Evolutionary conservation across 2,888 invertebrate genomes (phyloP).

Genomic region (Orchesellides sinensis): DNA sequence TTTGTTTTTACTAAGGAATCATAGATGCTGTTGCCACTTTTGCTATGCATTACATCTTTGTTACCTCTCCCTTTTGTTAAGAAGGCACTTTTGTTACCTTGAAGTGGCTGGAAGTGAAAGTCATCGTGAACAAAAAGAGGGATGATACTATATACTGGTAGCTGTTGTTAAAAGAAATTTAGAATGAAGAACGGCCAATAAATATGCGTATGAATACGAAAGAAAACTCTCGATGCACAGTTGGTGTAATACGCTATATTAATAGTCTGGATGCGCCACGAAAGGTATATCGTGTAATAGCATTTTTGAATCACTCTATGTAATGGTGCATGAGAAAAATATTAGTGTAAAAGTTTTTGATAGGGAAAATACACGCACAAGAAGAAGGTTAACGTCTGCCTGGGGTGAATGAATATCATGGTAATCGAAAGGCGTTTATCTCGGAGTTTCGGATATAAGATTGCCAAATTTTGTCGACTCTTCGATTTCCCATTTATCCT

Average conservation of each 20-base stretch:
- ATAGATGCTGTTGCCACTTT: constrained; percentile 44
- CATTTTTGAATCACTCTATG: background rate
- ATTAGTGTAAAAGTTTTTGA: background rate
- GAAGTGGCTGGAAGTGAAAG: constrained; percentile 50
- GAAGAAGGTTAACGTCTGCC: constrained; percentile 4
- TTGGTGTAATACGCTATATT: too few relatives aligned
- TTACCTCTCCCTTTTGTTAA: constrained; percentile 19
- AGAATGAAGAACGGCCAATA: constrained; percentile 8
- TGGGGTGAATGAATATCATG: constrained; percentile 49
- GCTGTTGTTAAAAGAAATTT: constrained; percentile 22
- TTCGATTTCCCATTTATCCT: constrained; percentile 73
- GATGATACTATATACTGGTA: background rate
- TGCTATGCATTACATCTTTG: constrained; percentile 32
- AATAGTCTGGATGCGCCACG: too few relatives aligned
- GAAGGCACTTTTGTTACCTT: constrained; percentile 22
- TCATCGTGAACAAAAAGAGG: constrained; percentile 18
- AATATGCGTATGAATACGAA: too few relatives aligned
- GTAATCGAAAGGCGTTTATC: constrained; percentile 71
- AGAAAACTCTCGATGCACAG: too few relatives aligned
- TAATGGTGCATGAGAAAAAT: background rate
- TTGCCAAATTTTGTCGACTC: constrained; percentile 72
- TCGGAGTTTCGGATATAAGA: constrained; percentile 65
- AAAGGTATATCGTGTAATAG: background rate
- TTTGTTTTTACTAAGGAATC: constrained; percentile 49
- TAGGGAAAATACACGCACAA: constrained; percentile 1